phyloP scores from a whole-genome alignment of 2,113 vertebrate genomes.

The Actenoides hombroni region DNA sequence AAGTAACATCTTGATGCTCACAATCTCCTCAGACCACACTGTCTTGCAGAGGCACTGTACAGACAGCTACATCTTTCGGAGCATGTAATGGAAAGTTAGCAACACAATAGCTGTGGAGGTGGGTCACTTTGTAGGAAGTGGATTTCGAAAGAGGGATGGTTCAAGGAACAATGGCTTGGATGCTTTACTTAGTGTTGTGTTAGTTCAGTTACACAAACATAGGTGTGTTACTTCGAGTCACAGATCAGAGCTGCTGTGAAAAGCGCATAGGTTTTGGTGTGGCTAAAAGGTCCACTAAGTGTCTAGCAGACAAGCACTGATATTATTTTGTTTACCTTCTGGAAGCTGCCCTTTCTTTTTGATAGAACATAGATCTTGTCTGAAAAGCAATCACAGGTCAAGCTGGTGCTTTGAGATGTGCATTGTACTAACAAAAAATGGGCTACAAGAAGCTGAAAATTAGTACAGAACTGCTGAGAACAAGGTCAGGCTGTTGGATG shows the following conservation, averaged over 20 bases:
- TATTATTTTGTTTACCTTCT: neutral
- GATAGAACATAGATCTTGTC: neutral
- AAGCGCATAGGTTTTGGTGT: neutral
- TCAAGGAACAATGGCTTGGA: neutral
- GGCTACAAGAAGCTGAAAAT: neutral
- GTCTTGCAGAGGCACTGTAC: neutral
- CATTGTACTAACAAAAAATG: neutral
- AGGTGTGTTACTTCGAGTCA: neutral
- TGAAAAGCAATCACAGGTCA: neutral
- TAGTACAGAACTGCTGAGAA: neutral
- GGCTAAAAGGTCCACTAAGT: neutral
- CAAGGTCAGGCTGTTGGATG: neutral
- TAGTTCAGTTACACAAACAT: neutral
- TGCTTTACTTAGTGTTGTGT: neutral
- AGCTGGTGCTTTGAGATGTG: neutral
- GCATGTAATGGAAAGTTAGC: neutral
- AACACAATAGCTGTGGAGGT: neutral
- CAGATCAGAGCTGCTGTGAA: neutral
- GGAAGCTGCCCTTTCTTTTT: neutral
- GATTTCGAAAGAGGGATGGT: neutral
- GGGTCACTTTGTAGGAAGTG: neutral
- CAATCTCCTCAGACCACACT: neutral
- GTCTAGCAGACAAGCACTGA: neutral
- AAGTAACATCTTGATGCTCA: neutral
- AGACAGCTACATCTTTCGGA: neutral